Conservation (phyloP, 2,113 vertebrate species). For the Tachuris rubrigastra region DNA sequence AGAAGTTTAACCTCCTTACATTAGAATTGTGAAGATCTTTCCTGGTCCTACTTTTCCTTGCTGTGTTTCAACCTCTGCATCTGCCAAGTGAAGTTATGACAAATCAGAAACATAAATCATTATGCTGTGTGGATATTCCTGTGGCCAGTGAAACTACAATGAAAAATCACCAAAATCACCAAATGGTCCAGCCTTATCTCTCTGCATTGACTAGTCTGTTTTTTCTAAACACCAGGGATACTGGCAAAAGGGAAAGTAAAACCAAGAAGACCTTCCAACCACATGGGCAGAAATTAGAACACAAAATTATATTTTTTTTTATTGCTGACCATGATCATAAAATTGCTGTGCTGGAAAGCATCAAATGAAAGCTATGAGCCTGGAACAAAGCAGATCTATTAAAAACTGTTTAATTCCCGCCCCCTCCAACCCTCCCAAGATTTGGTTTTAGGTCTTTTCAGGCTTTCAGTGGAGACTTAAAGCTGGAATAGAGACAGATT, state of each 20-base stretch:
- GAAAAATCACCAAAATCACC: not conserved
- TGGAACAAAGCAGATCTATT: not conserved
- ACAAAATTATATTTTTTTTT: not conserved
- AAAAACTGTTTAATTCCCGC: not conserved
- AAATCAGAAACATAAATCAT: not conserved
- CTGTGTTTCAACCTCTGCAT: not conserved
- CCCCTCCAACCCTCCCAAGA: not conserved
- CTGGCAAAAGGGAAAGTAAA: not conserved
- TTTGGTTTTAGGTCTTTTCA: not conserved
- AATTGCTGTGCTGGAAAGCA: not conserved
- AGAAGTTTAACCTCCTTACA: not conserved
- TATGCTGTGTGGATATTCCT: not conserved
- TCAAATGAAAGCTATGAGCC: not conserved
- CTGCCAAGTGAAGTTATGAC: not conserved
- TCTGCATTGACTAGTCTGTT: not conserved
- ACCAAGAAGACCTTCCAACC: not conserved
- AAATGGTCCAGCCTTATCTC: not conserved
- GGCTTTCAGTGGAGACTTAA: not conserved
- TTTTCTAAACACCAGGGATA: not conserved
- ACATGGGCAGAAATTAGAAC: not conserved
- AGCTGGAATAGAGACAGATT: not conserved
- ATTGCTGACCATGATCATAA: not conserved
- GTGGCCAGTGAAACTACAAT: not conserved
- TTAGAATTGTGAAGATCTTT: not conserved
- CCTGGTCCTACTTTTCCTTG: not conserved